Conservation (phyloP, 2,888 invertebrate genomes). For the Platerodrilus igneus region DNA sequence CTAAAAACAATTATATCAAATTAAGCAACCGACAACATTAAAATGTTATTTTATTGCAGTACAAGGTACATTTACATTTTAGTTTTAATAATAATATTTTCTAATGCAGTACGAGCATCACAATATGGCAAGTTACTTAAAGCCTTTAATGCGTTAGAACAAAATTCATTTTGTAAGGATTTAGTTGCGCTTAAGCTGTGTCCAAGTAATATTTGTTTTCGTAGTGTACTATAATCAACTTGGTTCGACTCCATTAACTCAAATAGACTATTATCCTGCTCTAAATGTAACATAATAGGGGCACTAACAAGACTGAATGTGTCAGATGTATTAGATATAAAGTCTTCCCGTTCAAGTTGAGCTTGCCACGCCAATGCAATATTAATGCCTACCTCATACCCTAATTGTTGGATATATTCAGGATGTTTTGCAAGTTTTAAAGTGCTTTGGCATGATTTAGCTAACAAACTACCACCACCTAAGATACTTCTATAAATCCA, state of each 20-base stretch:
- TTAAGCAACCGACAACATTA: too few relatives aligned
- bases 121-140: constrained; percentile 71
- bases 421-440: constrained; percentile 79
- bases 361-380: constrained; percentile 86
- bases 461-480: constrained; percentile 69
- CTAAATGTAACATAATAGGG: constrained; percentile 77
- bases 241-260: constrained; percentile 64
- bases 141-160: constrained; percentile 67
- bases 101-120: constrained; percentile 78
- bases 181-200: constrained; percentile 70
- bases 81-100: constrained; percentile 72
- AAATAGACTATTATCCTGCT: constrained; percentile 66
- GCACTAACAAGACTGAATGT: constrained; percentile 72
- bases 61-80: too few relatives aligned
- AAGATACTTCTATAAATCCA: constrained; percentile 77
- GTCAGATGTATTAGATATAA: constrained; percentile 46
- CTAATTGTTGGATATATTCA: constrained; percentile 70
- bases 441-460: constrained; percentile 84
- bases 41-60: too few relatives aligned
- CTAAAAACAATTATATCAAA: too few relatives aligned
- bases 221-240: constrained; percentile 58
- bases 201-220: constrained; percentile 49
- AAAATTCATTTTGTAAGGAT: constrained; percentile 69
- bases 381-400: constrained; percentile 86
- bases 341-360: constrained; percentile 68